These are phyloP conservation scores for Drosophila macrospina DNA, from an alignment of 2,888 invertebrate species.

Conservation along the genomic window DNA sequence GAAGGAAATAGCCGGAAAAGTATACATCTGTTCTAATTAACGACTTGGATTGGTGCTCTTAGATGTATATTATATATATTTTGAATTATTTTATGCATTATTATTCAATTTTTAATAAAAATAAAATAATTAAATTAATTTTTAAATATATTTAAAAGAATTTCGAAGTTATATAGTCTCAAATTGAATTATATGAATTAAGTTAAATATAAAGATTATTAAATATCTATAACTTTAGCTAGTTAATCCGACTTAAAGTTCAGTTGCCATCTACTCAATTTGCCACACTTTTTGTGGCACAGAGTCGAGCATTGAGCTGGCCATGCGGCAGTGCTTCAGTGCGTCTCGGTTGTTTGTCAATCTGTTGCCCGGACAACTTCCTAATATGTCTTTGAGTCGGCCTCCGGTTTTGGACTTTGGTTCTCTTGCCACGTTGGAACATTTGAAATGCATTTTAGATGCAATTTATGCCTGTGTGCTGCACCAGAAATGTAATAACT, in stretches of 20 bases:
- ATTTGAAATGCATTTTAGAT: constrained; percentile 57
- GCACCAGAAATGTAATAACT: constrained; percentile 50
- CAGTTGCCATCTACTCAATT: background rate
- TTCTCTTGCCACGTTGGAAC: constrained; percentile 9
- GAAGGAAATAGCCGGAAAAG: too few relatives aligned
- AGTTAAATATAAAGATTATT: too few relatives aligned
- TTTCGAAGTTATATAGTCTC: background rate
- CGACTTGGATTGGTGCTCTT: too few relatives aligned
- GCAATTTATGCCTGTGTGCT: constrained; percentile 26
- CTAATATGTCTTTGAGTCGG: constrained; percentile 28
- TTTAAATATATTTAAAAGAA: background rate
- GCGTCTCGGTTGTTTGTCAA: constrained; percentile 30
- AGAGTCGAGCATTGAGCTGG: background rate
- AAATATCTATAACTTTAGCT: background rate
- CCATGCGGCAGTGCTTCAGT: too few relatives aligned
- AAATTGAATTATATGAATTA: too few relatives aligned
- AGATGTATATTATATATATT: too few relatives aligned
- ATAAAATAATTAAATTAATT: background rate
- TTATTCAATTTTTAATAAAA: too few relatives aligned
- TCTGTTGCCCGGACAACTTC: constrained; percentile 35
- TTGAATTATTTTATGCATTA: too few relatives aligned
- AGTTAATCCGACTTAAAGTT: background rate
- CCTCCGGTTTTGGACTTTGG: background rate
- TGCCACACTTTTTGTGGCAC: constrained; percentile 2
- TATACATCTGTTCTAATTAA: too few relatives aligned